A percentile compares a stretch with the other conserved stretches of the same genome.
Conservation (phyloP, 2,797 vertebrate species). For the Pipistrellus kuhlii region DNA sequence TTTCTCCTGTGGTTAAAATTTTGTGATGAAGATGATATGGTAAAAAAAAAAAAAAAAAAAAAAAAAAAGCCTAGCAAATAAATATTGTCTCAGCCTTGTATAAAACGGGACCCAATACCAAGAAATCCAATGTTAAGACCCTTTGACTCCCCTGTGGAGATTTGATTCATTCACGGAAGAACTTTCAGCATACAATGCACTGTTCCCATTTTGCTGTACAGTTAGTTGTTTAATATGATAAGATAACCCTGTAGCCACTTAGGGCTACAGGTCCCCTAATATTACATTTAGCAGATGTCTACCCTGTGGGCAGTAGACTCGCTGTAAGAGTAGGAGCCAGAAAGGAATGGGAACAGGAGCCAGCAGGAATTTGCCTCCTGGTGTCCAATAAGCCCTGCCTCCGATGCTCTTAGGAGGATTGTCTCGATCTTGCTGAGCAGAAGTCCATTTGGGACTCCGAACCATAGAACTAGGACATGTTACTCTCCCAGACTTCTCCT, state of each 20-base stretch:
- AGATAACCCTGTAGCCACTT: background rate
- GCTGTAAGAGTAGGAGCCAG: background rate
- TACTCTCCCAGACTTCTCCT: background rate
- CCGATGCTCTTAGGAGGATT: background rate
- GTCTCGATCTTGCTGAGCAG: background rate
- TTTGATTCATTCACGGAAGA: background rate
- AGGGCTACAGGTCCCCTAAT: background rate
- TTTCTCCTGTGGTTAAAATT: background rate
- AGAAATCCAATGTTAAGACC: background rate
- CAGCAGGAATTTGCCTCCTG: background rate
- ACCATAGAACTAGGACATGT: background rate
- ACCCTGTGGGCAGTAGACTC: background rate
- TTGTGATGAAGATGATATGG: background rate
- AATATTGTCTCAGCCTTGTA: background rate
- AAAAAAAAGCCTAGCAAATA: background rate
- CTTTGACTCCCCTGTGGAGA: background rate
- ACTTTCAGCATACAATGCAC: background rate
- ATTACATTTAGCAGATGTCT: background rate
- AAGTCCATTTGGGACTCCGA: background rate
- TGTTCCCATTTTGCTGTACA: background rate
- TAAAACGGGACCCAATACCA: background rate
- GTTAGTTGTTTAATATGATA: background rate
- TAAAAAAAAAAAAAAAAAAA: background rate
- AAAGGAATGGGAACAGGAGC: background rate
- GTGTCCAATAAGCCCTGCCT: background rate